Evolutionary conservation across 2,888 invertebrate genomes (phyloP), one percentile per base, ranked within the genome.

Genomic region (Platycnemis pennipes): DNA sequence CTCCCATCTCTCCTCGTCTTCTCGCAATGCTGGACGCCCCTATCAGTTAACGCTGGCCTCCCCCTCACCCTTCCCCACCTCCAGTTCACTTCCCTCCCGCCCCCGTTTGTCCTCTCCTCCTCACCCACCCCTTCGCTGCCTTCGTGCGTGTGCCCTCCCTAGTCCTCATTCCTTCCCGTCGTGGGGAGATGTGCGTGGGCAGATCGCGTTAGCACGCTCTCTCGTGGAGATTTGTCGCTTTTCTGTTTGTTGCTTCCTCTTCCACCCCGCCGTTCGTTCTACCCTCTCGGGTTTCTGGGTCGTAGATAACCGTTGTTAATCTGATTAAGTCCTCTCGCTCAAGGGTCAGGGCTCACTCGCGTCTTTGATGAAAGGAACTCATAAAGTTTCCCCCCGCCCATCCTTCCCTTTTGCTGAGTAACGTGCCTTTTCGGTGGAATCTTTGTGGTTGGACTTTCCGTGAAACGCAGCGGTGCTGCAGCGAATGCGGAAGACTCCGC

Each of bases 211-310:
- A 37, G 91, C 44, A 69, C 91, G 91, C 91, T 63, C 69, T 91
- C 91, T 63, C 91, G 63, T 91, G 45, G 63, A 63, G 91, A 69
- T 91, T 77, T 63, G 91, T 63, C 91, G 91, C 91, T 91, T 91
- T 91, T 91, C 91, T 91, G 91, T 91, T 88, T 56, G 46, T 45
- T 88, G 26, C 53, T 22, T 42, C 42, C 37, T 53, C 53, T 53
- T 88, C 49, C 49, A 16, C 88, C 13, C 31, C 88, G n/a, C 49
- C 37, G 89, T 69, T 91, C 77, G 77, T 77, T 77, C 77, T 77
- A 31, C 37, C 77, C 77, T 77, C 77, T 77, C 16, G 77, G 77
- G 1, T 77, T 77, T 77, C 77, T 31, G 91, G 91, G 63, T 91
- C 91, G 63, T 45, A 56, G 91, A 63, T 91, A 37, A 63, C 91